These are phyloP conservation scores for Amphipyra berbera DNA, from an alignment of 2,888 invertebrate genomes.

Conservation along the genomic window DNA sequence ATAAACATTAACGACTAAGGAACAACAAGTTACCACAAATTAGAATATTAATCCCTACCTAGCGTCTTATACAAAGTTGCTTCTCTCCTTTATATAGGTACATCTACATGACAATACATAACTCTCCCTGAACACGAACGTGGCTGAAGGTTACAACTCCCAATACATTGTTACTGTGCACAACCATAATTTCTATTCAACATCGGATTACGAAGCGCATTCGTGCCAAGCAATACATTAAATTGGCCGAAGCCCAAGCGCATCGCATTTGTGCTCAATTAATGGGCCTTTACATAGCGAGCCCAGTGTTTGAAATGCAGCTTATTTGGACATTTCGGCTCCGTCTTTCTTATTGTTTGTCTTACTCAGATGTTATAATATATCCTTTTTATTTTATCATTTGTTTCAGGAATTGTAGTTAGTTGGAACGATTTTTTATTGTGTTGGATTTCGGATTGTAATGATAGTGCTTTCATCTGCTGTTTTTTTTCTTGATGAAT, in stretches of 20 bases:
- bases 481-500: not conserved
- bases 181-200: slow-evolving; percentile 80
- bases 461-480: not conserved
- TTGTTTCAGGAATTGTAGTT: not conserved
- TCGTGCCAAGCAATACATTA: slow-evolving; percentile 86
- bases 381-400: slow-evolving; percentile 1
- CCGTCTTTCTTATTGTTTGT: slow-evolving; percentile 27
- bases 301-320: slow-evolving; percentile 64
- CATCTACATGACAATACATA: slow-evolving; percentile 1
- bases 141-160: slow-evolving; percentile 32
- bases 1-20: too few species aligned
- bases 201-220: slow-evolving; percentile 74
- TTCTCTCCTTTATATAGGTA: not conserved
- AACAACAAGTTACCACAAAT: too few species aligned
- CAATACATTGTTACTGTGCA: slow-evolving; percentile 53
- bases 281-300: slow-evolving; percentile 77
- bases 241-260: slow-evolving; percentile 84
- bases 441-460: not conserved
- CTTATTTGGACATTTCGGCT: slow-evolving; percentile 45
- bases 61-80: too few species aligned
- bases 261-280: slow-evolving; percentile 81
- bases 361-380: slow-evolving; percentile 11
- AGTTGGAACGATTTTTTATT: not conserved
- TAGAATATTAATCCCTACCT: too few species aligned
- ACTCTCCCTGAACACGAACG: slow-evolving; percentile 17